Conservation (phyloP, 2,888 invertebrate genomes). For the Microplitis deprimator region DNA sequence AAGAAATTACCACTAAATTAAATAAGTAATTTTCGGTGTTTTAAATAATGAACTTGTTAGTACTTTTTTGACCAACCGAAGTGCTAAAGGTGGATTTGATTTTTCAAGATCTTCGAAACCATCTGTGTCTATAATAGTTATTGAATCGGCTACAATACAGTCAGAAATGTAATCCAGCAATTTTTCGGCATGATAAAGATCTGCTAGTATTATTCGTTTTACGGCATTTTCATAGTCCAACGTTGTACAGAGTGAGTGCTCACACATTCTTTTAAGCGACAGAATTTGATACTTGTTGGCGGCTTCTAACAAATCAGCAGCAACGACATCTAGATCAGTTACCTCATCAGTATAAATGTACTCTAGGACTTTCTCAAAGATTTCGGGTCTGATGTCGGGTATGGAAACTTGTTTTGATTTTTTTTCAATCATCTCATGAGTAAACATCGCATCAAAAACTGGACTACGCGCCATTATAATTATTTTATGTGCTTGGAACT, state of each 20-base stretch:
- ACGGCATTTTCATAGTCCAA: constrained; percentile 1
- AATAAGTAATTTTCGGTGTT: not conserved
- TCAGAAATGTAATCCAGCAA: not conserved
- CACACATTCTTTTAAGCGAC: not conserved
- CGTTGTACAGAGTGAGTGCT: not conserved
- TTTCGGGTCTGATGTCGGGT: not conserved
- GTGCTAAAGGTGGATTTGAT: not conserved
- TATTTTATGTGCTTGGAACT: constrained; percentile 5
- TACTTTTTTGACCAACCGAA: not conserved
- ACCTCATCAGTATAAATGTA: constrained; percentile 20
- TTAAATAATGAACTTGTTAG: not conserved
- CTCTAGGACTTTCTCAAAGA: not conserved
- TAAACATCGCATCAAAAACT: constrained; percentile 11
- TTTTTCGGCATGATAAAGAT: not conserved
- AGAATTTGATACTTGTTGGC: constrained; percentile 15
- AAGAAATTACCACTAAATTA: not conserved
- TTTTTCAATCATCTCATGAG: not conserved
- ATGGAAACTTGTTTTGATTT: not conserved
- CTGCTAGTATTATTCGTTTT: not conserved
- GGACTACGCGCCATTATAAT: constrained; percentile 17
- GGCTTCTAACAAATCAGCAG: not conserved
- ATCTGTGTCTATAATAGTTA: not conserved
- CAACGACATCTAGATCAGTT: not conserved
- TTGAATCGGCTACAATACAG: not conserved
- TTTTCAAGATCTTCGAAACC: not conserved